Base-by-base conservation (phyloP, 2,888 invertebrate species). In the Chesias legatella region DNA sequence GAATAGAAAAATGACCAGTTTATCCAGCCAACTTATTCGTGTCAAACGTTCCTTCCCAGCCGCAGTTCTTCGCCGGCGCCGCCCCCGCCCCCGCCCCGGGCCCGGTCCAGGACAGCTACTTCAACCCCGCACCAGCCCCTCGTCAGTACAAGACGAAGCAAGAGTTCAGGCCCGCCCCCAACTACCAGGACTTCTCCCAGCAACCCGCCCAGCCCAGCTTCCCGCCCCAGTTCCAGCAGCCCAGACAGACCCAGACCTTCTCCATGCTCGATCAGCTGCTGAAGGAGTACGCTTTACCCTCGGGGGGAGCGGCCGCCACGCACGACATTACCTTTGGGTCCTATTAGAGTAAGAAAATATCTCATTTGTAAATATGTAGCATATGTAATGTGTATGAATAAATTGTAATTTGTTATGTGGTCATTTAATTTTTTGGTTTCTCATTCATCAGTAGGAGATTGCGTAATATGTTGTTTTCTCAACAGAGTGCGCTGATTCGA, bases 261-360 rank as follows among this genome's bases (percentile, higher is more conserved):
- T 89, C 78, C 36, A 89, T 95, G 74, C 85, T 95, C 30, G 95
- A 95, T 68, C 94, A 95, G 67, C 90, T 95, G 33, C 92, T 95
- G 33, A 93, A 93, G 67, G 95, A 95, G 60, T 95, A 94, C 66
- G 92, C 94, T 7, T 76, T 95, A 31, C 95, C 95, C 0, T 89
- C 91, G 53, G 90, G 89, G 4, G 91, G 91, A 13, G 89, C 91
- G 6, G 89, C 93, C 0, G 91, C 95, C 0, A 84, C 94, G 23
- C 95, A 95, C 65, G 95, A 95, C 65, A 95, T 95, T 74, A 92
- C 94, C 44, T 95, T 95, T 69, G 94, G 95, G 63, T 93, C 93
- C 73, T 94, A 93, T 76, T 94, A 91, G 73, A 39, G 50, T 73
- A 68, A 66, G 54, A 54, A 57, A 52, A 60, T 56, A 45, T 66